phyloP scores from a whole-genome alignment of 2,797 vertebrate species.

The Molossus molossus region DNA sequence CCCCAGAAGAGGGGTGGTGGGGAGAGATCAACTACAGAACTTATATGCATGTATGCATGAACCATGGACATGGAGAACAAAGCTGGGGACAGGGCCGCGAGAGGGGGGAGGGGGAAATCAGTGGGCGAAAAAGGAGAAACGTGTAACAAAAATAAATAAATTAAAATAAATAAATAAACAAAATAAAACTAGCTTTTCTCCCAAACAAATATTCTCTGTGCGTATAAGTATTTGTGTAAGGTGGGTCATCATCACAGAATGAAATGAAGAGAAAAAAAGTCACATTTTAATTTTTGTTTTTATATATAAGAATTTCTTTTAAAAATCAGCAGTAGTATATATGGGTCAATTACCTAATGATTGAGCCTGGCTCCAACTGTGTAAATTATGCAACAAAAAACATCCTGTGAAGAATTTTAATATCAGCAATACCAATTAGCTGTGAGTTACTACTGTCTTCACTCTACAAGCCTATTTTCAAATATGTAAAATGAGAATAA shows the following conservation, averaged over 20 bases:
- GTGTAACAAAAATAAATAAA: too few relatives aligned
- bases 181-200: not conserved
- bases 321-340: not conserved
- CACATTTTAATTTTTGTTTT: not conserved
- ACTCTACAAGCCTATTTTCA: not conserved
- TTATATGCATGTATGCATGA: too few relatives aligned
- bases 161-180: too few relatives aligned
- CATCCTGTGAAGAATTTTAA: not conserved
- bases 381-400: not conserved
- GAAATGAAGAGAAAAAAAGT: not conserved
- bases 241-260: not conserved
- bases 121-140: too few relatives aligned
- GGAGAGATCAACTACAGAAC: too few relatives aligned
- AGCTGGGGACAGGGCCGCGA: too few relatives aligned
- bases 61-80: too few relatives aligned
- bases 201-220: not conserved
- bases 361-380: not conserved
- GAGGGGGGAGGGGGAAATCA: too few relatives aligned
- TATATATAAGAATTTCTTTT: not conserved
- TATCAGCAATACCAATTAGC: not conserved
- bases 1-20: too few relatives aligned
- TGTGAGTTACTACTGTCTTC: not conserved
- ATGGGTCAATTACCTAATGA: not conserved
- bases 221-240: not conserved
- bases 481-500: not conserved